phyloP scores from a whole-genome alignment of 2,888 invertebrate species.

The Hetaerina titia region DNA sequence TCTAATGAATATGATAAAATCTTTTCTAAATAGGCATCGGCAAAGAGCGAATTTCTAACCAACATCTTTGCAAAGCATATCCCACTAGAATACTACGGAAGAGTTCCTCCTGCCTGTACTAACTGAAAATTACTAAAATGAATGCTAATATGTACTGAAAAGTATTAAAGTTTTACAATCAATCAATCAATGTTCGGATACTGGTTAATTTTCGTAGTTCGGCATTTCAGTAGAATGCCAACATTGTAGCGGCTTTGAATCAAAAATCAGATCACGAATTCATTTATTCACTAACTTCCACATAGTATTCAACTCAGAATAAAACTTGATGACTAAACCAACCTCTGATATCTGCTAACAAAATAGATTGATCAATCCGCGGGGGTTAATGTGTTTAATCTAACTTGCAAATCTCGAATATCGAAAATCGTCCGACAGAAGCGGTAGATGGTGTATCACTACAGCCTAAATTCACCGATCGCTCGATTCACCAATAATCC shows the following conservation, averaged over 20 bases:
- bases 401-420: not conserved
- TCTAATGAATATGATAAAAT: too few relatives aligned
- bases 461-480: conserved; percentile 39
- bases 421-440: conserved; percentile 3
- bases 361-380: not conserved
- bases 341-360: not conserved
- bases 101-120: too few relatives aligned
- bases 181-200: not conserved
- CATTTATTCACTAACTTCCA: not conserved
- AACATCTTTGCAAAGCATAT: too few relatives aligned
- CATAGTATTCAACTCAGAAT: not conserved
- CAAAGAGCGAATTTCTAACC: too few relatives aligned
- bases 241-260: not conserved
- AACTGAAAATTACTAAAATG: not conserved
- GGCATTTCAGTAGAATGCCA: not conserved
- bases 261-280: not conserved
- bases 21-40: too few relatives aligned
- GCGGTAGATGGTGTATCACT: not conserved
- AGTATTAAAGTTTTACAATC: not conserved
- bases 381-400: not conserved
- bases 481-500: conserved; percentile 23
- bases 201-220: not conserved
- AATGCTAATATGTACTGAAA: not conserved
- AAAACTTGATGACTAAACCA: not conserved
- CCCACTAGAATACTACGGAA: too few relatives aligned